phyloP scores from a whole-genome alignment of 2,888 invertebrate genomes.

The Phalera bucephala region DNA sequence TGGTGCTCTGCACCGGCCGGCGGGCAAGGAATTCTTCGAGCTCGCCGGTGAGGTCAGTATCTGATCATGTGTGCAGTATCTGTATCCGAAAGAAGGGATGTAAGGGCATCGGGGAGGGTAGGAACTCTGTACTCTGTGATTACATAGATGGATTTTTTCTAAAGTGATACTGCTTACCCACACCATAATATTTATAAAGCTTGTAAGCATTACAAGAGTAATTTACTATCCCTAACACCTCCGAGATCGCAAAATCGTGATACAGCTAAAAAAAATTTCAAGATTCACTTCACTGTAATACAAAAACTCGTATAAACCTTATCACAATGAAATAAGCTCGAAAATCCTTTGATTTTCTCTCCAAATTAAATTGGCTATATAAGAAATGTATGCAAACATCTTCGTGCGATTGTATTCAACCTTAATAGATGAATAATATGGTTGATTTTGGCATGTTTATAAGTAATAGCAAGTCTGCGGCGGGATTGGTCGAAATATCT shows the following conservation, averaged over 20 bases:
- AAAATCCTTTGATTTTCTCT: neutral
- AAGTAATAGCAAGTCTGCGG: slow-evolving; percentile 7
- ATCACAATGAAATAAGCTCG: neutral
- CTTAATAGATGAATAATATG: slow-evolving; percentile 3
- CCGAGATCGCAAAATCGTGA: slow-evolving; percentile 50
- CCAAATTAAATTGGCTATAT: neutral
- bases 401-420: slow-evolving; percentile 1
- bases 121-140: too few species aligned
- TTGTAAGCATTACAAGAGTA: neutral
- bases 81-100: too few species aligned
- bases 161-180: too few species aligned
- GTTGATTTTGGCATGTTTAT: slow-evolving; percentile 11
- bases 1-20: too few species aligned
- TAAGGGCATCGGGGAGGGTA: too few species aligned
- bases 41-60: too few species aligned
- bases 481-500: slow-evolving; percentile 30
- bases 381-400: neutral
- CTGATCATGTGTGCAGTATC: too few species aligned
- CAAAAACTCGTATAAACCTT: slow-evolving; percentile 3
- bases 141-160: too few species aligned
- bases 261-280: slow-evolving; percentile 43
- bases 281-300: slow-evolving; percentile 29
- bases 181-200: too few species aligned
- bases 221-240: slow-evolving; percentile 29
- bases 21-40: too few species aligned